Evolutionary conservation across 2,888 invertebrate species (phyloP).

Genomic region (Ichneumon xanthorius): DNA sequence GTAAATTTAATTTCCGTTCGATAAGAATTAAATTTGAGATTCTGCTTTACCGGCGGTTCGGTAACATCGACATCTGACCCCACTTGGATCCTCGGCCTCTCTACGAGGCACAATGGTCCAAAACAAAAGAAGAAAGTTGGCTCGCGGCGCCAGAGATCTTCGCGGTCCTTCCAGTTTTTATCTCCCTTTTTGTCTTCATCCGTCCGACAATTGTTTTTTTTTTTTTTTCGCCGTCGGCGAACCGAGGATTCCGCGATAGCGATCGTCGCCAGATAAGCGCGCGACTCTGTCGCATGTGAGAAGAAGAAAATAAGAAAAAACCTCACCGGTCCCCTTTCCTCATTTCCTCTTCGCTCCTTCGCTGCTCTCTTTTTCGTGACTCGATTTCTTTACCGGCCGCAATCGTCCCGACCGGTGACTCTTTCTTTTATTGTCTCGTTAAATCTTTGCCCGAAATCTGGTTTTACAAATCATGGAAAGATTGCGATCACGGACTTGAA

Average conservation of each 20-base stretch:
- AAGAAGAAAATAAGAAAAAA: neutral
- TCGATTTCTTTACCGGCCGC: constrained; percentile 37
- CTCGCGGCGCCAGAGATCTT: constrained; percentile 37
- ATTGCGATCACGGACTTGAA: too few relatives aligned
- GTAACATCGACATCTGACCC: neutral
- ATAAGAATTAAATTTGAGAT: neutral
- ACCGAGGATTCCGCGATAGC: constrained; percentile 36
- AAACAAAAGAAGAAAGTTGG: constrained; percentile 52
- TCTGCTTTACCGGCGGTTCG: neutral
- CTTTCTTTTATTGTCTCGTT: constrained; percentile 12
- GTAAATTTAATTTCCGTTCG: neutral
- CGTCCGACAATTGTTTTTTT: constrained; percentile 35
- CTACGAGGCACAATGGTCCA: neutral
- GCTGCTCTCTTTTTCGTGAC: constrained; percentile 52
- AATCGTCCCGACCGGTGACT: constrained; percentile 19
- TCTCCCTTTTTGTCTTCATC: constrained; percentile 15
- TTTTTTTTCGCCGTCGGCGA: constrained; percentile 34
- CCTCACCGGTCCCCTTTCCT: constrained; percentile 28
- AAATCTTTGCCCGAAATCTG: constrained; percentile 24
- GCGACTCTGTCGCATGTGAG: constrained; percentile 19
- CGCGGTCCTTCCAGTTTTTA: constrained; percentile 19
- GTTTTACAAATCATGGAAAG: neutral
- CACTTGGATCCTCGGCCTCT: too few relatives aligned
- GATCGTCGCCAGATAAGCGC: constrained; percentile 54
- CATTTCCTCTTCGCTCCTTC: constrained; percentile 16